phyloP scores from a whole-genome alignment of 1,140 invertebrate species.

The Hycleus phaleratus region DNA sequence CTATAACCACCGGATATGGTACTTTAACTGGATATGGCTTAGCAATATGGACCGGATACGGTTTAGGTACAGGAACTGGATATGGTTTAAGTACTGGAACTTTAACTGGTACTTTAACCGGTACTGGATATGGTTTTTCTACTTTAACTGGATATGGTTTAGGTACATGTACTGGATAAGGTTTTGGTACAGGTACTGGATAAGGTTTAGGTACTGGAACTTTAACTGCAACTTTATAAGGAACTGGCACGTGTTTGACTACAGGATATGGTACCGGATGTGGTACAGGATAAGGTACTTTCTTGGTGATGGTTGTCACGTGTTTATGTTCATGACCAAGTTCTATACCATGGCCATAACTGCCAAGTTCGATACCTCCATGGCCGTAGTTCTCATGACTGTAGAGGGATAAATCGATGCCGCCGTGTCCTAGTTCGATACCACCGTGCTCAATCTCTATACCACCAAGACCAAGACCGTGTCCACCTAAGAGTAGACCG shows the following conservation, averaged over 20 bases:
- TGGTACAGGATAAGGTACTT: slow-evolving; percentile 31
- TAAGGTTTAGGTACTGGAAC: slow-evolving; percentile 26
- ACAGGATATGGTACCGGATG: slow-evolving; percentile 33
- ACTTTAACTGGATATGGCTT: slow-evolving; percentile 41
- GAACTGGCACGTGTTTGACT: slow-evolving; percentile 26
- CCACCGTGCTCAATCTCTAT: background rate
- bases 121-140: slow-evolving; percentile 29
- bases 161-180: slow-evolving; percentile 17
- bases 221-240: slow-evolving; percentile 12
- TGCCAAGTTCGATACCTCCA: background rate
- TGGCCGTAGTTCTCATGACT: background rate
- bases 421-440: slow-evolving; percentile 4
- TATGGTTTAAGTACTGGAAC: slow-evolving; percentile 44
- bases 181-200: slow-evolving; percentile 45
- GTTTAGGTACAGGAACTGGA: slow-evolving; percentile 35
- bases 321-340: slow-evolving; percentile 15
- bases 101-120: slow-evolving; percentile 29
- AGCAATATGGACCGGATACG: slow-evolving; percentile 35
- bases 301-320: slow-evolving; percentile 22
- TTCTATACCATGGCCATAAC: slow-evolving; percentile 1
- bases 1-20: slow-evolving; percentile 34
- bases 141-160: slow-evolving; percentile 31
- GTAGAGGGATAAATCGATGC: background rate
- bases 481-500: background rate
- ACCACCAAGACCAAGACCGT: slow-evolving; percentile 4